These are phyloP conservation scores for Myotis lucifugus DNA, from an alignment of 2,113 vertebrate genomes.

Conservation along the genomic window DNA sequence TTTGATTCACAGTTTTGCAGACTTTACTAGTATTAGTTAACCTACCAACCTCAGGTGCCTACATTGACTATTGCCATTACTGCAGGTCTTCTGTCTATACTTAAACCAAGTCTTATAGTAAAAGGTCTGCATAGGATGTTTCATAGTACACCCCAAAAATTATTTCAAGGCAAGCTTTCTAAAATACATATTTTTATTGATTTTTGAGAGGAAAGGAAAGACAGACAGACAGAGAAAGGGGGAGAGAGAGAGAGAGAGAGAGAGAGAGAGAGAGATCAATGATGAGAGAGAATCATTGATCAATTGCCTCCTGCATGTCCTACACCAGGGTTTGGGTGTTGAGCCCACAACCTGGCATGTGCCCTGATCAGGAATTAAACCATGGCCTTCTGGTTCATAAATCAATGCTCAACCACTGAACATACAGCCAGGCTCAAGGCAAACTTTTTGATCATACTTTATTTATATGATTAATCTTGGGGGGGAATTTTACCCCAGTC, in stretches of 20 bases:
- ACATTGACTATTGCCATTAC: background rate
- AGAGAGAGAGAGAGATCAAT: too few species aligned
- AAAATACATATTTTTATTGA: too few species aligned
- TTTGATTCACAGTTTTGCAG: background rate
- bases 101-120: background rate
- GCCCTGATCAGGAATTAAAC: too few species aligned
- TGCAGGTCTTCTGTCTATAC: background rate
- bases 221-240: too few species aligned
- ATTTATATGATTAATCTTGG: background rate
- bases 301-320: too few species aligned
- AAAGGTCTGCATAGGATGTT: background rate
- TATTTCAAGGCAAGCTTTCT: conserved; percentile 21
- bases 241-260: too few species aligned
- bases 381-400: too few species aligned
- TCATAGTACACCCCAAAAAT: background rate
- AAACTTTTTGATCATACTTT: background rate
- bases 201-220: background rate
- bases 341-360: too few species aligned
- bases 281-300: too few species aligned
- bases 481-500: background rate
- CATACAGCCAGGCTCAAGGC: background rate
- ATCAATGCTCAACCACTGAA: too few species aligned
- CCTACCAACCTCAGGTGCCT: background rate
- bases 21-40: background rate
- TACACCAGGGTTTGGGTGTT: too few species aligned